Base-by-base conservation (phyloP, 2,888 invertebrate species). In the Mamestra brassicae region DNA sequence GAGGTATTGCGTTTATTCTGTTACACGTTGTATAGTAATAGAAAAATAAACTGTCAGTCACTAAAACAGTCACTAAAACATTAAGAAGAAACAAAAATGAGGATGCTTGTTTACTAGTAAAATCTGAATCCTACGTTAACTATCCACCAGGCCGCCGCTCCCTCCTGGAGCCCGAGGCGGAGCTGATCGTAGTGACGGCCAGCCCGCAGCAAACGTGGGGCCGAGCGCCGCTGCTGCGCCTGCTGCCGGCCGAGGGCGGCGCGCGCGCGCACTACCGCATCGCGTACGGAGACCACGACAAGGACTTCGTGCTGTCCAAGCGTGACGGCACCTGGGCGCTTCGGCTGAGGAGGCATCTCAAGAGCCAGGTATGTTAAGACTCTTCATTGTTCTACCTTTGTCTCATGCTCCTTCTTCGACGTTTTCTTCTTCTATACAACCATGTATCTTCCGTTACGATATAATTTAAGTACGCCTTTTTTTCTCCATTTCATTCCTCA, bases 261-360 rank as follows among this genome's bases (percentile, higher is more conserved):
- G 94, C 92, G n/a, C 88, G 90, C 3, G 82, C 96, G 3, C 96
- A 96, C 91, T 96, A 96, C 90, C 89, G 94, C 54, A 76, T 96
- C 73, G 94, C 94, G 0, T 95, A 95, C 89, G 95, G 95, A 0
- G 94, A 96, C 89, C 85, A 80, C 6, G 73, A 84, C 58, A 86
- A 87, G 13, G 88, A 92, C 89, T 96, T 96, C 90, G 82, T 93
- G 17, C 91, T 96, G 15, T 91, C 91, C 84, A 94, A 94, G 81
- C 89, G 94, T 0, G 95, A 95, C 81, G 96, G 96, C 57, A 89
- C 92, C 3, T 96, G 96, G 94, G 95, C 95, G 60, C 85, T 96
- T 50, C 72, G 96, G 2, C 81, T 96, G 0, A 74, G 96, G 47
- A 90, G 87, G 10, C 95, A 95, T 69, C 78, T 96, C 13, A 92